These are phyloP conservation scores for Rhagologus leucostigma DNA, from an alignment of 2,113 vertebrate genomes.

Conservation along the genomic window DNA sequence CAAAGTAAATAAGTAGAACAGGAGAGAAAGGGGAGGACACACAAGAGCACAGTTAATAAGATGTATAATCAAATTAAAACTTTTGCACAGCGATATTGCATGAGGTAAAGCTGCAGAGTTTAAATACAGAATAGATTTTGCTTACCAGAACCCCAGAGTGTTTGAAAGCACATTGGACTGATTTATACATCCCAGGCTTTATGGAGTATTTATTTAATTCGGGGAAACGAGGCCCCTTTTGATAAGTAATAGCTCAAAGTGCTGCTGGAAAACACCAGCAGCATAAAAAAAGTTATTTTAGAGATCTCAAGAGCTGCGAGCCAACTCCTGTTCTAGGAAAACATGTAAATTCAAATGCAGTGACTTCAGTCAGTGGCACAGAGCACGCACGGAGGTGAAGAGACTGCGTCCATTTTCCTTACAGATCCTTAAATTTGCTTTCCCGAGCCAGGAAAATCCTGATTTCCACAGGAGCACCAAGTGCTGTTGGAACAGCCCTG, in stretches of 20 bases:
- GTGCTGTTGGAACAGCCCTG: neutral
- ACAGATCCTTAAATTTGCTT: neutral
- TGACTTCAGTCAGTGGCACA: neutral
- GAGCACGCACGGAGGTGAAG: neutral
- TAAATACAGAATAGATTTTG: neutral
- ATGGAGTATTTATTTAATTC: neutral
- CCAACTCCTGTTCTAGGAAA: neutral
- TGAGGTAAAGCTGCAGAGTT: neutral
- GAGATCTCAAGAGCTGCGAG: neutral
- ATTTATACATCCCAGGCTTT: neutral
- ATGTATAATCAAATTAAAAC: neutral
- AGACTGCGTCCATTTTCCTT: rapidly evolving
- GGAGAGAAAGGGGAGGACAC: neutral
- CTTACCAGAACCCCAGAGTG: neutral
- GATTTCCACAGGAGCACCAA: neutral
- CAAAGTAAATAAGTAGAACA: neutral
- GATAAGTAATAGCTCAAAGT: neutral
- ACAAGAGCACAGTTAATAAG: neutral
- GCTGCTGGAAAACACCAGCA: neutral
- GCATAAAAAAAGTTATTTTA: neutral
- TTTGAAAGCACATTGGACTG: neutral
- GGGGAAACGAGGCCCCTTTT: neutral
- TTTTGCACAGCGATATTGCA: neutral
- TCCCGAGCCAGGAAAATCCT: neutral
- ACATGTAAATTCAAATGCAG: neutral